Percentiles rank a stretch among this genome's conserved stretches.
phyloP scores from a whole-genome alignment of 1,140 invertebrate species.

The Grapholita molesta region DNA sequence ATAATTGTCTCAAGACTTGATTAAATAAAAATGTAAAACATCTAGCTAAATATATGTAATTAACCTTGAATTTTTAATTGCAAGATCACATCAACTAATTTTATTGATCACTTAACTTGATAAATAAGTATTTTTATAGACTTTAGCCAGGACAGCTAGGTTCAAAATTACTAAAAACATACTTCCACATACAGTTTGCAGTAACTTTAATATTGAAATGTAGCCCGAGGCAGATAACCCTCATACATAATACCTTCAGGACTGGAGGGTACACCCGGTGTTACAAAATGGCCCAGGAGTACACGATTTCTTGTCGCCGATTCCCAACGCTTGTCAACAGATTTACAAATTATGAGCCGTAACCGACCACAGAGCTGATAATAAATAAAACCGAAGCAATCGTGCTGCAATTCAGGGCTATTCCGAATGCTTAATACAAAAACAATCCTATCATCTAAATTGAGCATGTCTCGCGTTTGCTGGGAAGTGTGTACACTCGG shows the following conservation, averaged over 20 bases:
- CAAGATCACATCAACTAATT: slow-evolving; percentile 22
- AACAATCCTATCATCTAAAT: slow-evolving; percentile 19
- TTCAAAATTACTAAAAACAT: not conserved
- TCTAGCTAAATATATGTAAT: not conserved
- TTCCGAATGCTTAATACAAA: not conserved
- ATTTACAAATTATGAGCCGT: not conserved
- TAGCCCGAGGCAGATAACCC: too few species aligned
- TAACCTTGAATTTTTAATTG: slow-evolving; percentile 22
- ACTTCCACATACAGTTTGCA: not conserved
- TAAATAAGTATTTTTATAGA: slow-evolving; percentile 5
- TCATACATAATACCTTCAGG: not conserved
- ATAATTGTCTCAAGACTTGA: slow-evolving; percentile 20
- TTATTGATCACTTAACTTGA: not conserved
- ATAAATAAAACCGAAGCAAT: slow-evolving; percentile 24
- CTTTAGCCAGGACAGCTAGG: not conserved
- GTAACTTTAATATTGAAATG: not conserved
- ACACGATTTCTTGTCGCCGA: not conserved
- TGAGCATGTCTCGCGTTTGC: slow-evolving; percentile 24
- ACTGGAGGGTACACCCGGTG: not conserved
- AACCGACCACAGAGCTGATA: not conserved
- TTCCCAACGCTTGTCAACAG: not conserved
- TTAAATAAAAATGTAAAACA: slow-evolving; percentile 15
- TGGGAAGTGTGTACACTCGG: slow-evolving; percentile 11
- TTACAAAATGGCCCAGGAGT: not conserved
- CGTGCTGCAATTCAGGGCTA: not conserved